Base-by-base conservation (phyloP, 2,113 vertebrate genomes). In the Aldabrachelys gigantea region DNA sequence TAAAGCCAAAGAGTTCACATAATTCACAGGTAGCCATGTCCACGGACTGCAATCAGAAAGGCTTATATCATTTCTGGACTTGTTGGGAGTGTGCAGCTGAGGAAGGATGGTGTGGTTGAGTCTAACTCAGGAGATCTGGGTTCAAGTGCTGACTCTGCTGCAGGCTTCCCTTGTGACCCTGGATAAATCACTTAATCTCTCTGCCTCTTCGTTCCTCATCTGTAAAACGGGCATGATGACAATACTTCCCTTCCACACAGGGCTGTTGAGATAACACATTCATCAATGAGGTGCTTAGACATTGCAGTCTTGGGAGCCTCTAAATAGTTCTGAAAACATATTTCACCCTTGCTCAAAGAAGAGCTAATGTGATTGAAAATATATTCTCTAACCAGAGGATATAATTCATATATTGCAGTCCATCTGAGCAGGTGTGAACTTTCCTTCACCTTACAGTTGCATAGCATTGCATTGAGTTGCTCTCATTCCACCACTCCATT, bases 1-100 rank as follows among this genome's bases (percentile, higher is more conserved):
- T 83, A 85, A 3, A 90, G n/a, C 78, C 90, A 97, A 87, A 85
- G 94, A 95, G 89, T 93, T 95, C 95, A 94, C 93, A 17, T 95
- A 91, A 97, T 97, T 97, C 94, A 93, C 91, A 91, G 59, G 87
- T 94, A 59, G 14, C 92, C 44, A 6, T 0, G 2, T 38, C 38
- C 56, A 92, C 89, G 86, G 92, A 3, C 57, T 53, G 54, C 95
- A 59, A 21, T 53, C 38, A 86, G 89, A 79, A 96, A 89, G 69
- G 21, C 25, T 93, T 50, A 41, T 88, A 62, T 85, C 2, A 0
- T 84, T 88, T 88, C 54, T 82, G 89, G 89, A 10, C n/a, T 81
- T 38, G 87, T 87, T 0, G 0, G 80, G 93, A 84, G 54, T 54
- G 72, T 29, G 4, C 38, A 79, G 80, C 87, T 88, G 5, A 49